Evolutionary conservation across 2,113 vertebrate species (phyloP).

Genomic region (Lynx canadensis): DNA sequence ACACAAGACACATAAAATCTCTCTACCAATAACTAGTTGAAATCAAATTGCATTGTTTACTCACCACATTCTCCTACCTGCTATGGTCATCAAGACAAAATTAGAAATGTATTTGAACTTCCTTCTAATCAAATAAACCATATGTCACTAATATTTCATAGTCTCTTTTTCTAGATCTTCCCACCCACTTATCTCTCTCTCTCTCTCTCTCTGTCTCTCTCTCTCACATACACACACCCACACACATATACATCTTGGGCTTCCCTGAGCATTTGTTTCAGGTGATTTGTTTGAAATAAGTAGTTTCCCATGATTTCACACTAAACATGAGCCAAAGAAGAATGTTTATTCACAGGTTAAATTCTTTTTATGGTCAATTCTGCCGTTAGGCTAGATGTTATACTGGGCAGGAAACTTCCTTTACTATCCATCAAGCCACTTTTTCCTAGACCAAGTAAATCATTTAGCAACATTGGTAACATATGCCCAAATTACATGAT

Average conservation of each 20-base stretch:
- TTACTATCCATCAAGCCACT: background rate
- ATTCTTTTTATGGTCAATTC: background rate
- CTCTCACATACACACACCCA: background rate
- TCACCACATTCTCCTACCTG: slow-evolving; percentile 40
- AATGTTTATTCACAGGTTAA: slow-evolving; percentile 7
- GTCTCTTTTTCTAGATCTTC: slow-evolving; percentile 22
- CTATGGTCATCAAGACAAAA: slow-evolving; percentile 47
- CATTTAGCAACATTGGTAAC: background rate
- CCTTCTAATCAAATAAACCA: slow-evolving; percentile 36
- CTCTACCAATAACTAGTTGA: background rate
- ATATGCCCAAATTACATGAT: background rate
- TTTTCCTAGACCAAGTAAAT: background rate
- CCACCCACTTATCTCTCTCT: background rate
- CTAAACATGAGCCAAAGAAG: slow-evolving; percentile 37
- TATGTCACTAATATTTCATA: slow-evolving; percentile 32
- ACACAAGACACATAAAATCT: background rate
- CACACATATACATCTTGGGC: background rate
- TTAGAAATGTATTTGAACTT: slow-evolving; percentile 40
- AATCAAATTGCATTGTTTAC: background rate
- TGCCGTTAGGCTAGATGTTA: background rate
- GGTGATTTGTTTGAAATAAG: slow-evolving; percentile 43
- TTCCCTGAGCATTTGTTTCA: slow-evolving; percentile 41
- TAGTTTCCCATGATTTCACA: slow-evolving; percentile 15
- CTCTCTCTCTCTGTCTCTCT: too few species aligned
- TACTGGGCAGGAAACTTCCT: background rate